phyloP scores from a whole-genome alignment of 2,113 vertebrate genomes.

The Seriola aureovittata region DNA sequence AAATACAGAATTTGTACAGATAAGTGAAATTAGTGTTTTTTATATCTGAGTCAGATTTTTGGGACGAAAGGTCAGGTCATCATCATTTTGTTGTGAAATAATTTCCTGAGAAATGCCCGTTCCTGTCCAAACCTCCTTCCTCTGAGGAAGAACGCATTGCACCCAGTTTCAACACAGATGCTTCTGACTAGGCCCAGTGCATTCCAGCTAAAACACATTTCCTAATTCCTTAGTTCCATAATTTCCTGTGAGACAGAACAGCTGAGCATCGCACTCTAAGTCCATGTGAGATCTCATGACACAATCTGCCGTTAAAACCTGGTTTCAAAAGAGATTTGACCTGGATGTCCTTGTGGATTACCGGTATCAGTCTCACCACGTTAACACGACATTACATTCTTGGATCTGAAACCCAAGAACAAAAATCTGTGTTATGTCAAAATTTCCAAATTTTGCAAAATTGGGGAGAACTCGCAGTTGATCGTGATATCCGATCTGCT shows the following conservation, averaged over 20 bases:
- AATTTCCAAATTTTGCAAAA: not conserved
- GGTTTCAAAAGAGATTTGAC: not conserved
- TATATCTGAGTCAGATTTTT: not conserved
- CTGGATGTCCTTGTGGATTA: not conserved
- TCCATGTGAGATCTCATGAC: not conserved
- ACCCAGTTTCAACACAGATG: not conserved
- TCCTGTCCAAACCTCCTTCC: not conserved
- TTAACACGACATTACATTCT: not conserved
- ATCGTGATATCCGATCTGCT: not conserved
- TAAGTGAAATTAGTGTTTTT: not conserved
- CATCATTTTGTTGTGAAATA: not conserved
- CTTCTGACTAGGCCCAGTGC: fast-evolving
- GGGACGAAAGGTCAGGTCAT: not conserved
- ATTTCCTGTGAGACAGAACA: not conserved
- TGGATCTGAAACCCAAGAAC: not conserved
- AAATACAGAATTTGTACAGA: not conserved
- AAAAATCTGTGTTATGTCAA: not conserved
- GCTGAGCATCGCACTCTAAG: not conserved
- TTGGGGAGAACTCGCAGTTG: not conserved
- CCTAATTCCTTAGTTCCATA: not conserved
- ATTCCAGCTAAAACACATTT: not conserved
- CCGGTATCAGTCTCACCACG: no score
- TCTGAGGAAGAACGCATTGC: not conserved
- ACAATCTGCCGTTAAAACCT: not conserved
- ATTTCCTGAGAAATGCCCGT: not conserved